These are phyloP conservation scores for Lampropteryx suffumata DNA, from an alignment of 2,888 invertebrate species.

Conservation along the genomic window DNA sequence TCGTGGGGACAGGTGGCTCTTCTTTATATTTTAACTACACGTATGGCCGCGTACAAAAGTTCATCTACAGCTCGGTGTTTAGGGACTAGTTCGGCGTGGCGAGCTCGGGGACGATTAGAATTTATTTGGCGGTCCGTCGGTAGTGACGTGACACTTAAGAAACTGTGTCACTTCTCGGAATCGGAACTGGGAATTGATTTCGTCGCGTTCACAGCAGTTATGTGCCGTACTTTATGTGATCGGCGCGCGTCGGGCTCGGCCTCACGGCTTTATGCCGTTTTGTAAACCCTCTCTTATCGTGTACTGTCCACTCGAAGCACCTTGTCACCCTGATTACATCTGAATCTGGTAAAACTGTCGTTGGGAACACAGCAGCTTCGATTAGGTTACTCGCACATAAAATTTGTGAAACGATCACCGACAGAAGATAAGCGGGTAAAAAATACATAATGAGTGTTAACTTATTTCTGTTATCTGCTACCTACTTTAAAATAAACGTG, in stretches of 20 bases:
- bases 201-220: constrained; percentile 78
- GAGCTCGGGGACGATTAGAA: constrained; percentile 61
- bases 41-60: constrained; percentile 53
- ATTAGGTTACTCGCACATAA: constrained; percentile 69
- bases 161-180: constrained; percentile 82
- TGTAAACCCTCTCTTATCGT: constrained; percentile 69
- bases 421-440: constrained; percentile 52
- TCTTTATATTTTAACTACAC: constrained; percentile 77
- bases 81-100: constrained; percentile 72
- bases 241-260: constrained; percentile 39
- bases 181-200: constrained; percentile 81
- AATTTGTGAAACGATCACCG: constrained; percentile 67
- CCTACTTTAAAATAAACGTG: constrained; percentile 32
- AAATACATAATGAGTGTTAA: constrained; percentile 41
- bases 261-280: constrained; percentile 46
- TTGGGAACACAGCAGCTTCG: constrained; percentile 65
- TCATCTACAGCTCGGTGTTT: constrained; percentile 59
- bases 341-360: constrained; percentile 70
- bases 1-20: constrained; percentile 82
- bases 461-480: constrained; percentile 40
- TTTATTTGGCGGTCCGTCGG: constrained; percentile 79
- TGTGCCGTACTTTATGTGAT: constrained; percentile 73
- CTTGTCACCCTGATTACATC: constrained; percentile 76
- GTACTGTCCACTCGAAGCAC: constrained; percentile 64
- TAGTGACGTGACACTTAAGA: constrained; percentile 82